phyloP scores from a whole-genome alignment of 2,113 vertebrate genomes.

The Crotalus horridus region DNA sequence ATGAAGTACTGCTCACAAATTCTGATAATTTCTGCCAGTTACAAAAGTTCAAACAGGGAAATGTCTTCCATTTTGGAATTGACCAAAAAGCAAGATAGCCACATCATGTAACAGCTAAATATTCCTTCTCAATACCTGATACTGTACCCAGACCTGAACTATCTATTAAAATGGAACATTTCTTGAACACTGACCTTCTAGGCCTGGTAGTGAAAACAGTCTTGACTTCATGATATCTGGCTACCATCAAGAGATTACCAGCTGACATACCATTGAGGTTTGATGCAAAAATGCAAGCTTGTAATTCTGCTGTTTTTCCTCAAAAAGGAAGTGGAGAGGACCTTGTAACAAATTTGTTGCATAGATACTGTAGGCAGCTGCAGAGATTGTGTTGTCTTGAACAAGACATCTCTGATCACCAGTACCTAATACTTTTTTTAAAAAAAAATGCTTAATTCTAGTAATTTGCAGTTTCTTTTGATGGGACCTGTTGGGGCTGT shows the following conservation, averaged over 20 bases:
- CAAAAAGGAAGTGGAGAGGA: background rate
- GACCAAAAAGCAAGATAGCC: background rate
- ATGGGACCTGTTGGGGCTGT: background rate
- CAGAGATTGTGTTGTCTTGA: background rate
- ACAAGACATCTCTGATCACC: background rate
- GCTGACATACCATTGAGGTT: background rate
- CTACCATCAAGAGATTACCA: background rate
- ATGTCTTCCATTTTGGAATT: background rate
- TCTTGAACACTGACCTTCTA: background rate
- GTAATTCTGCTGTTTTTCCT: background rate
- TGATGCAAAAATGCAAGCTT: background rate
- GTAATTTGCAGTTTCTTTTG: background rate
- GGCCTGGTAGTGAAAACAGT: background rate
- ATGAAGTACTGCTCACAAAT: background rate
- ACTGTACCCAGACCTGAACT: background rate
- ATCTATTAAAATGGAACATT: background rate
- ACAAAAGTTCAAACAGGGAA: background rate
- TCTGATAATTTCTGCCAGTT: background rate
- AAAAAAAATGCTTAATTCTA: background rate
- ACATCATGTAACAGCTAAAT: background rate
- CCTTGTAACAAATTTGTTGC: background rate
- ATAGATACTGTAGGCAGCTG: background rate
- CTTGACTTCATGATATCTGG: background rate
- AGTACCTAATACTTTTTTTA: background rate
- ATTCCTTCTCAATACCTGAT: background rate